These are phyloP conservation scores for Andrena flavipes DNA, from an alignment of 2,888 invertebrate species.

Conservation along the genomic window DNA sequence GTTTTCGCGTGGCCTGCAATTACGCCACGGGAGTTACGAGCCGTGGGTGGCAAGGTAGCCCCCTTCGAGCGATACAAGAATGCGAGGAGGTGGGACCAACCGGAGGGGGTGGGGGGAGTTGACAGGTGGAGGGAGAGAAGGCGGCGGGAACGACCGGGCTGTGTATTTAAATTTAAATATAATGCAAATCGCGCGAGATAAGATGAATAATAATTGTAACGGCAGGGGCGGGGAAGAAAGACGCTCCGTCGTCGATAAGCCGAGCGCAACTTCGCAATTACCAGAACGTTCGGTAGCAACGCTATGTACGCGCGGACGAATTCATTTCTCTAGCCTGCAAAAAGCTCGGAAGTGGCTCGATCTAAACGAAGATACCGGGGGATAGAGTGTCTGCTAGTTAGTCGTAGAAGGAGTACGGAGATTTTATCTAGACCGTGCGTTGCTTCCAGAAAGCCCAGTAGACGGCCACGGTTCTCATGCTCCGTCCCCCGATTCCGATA, in stretches of 20 bases:
- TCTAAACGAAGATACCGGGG: neutral
- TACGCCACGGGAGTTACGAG: conserved; percentile 69
- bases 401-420: conserved; percentile 1
- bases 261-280: conserved; percentile 63
- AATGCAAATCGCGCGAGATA: conserved; percentile 82
- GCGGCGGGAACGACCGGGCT: conserved; percentile 57
- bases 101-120: conserved; percentile 1
- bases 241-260: conserved; percentile 74
- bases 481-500: conserved; percentile 13
- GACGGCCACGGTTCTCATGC: conserved; percentile 8
- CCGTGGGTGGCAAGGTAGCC: conserved; percentile 52
- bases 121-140: conserved; percentile 44
- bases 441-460: neutral
- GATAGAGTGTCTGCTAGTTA: conserved; percentile 3
- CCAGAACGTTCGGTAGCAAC: conserved; percentile 1
- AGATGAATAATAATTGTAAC: conserved; percentile 82
- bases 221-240: conserved; percentile 53
- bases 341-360: neutral
- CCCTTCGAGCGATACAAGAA: conserved; percentile 43
- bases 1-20: conserved; percentile 74
- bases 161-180: conserved; percentile 81
- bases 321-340: conserved; percentile 14
- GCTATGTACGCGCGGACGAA: conserved; percentile 18
- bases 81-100: conserved; percentile 52
- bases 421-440: conserved; percentile 26